phyloP scores from a whole-genome alignment of 2,797 vertebrate genomes.

The Myotis daubentonii region DNA sequence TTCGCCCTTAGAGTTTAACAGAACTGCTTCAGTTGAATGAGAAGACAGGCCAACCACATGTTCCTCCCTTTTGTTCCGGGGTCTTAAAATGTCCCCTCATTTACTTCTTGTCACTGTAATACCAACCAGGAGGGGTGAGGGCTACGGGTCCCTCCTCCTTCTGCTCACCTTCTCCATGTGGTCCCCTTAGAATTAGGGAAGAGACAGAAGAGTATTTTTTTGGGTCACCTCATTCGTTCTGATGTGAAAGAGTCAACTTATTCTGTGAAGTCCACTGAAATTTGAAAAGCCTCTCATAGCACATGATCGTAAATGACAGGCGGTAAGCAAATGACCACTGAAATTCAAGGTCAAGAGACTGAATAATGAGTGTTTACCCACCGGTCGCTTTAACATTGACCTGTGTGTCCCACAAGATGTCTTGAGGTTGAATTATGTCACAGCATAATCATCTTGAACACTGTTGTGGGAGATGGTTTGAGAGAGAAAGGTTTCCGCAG shows the following conservation, averaged over 20 bases:
- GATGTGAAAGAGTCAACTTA: background rate
- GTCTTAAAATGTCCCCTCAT: background rate
- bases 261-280: background rate
- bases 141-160: background rate
- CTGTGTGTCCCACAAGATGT: constrained; percentile 6
- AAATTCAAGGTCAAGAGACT: constrained; percentile 27
- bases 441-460: background rate
- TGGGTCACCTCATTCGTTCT: background rate
- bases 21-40: background rate
- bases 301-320: background rate
- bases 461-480: background rate
- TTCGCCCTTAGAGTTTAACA: background rate
- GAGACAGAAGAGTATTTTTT: background rate
- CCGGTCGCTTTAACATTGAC: constrained; percentile 50
- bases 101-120: background rate
- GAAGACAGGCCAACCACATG: background rate
- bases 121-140: background rate
- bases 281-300: background rate
- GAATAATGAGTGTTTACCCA: constrained; percentile 28
- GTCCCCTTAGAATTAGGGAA: background rate
- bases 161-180: background rate
- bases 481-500: constrained; percentile 29
- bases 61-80: background rate
- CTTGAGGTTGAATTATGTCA: constrained; percentile 58
- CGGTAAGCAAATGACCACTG: background rate